These are phyloP conservation scores for Atractosteus spatula DNA, from an alignment of 2,113 vertebrate species.

Conservation along the genomic window DNA sequence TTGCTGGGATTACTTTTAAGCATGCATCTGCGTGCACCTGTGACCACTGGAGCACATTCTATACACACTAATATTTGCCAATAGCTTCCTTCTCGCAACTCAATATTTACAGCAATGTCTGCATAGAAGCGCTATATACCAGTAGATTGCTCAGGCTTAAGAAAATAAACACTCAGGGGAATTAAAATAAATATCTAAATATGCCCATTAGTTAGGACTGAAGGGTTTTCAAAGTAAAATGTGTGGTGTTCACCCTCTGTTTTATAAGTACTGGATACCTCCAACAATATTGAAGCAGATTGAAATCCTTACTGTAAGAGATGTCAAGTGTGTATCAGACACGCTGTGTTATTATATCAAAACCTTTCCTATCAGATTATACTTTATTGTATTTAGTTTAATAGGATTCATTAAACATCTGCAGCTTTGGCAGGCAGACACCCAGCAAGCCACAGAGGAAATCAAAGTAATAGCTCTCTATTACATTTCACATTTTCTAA, in stretches of 20 bases:
- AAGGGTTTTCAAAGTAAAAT: not conserved
- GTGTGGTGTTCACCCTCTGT: not conserved
- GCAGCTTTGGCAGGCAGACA: constrained; percentile 39
- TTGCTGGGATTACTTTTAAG: too few species aligned
- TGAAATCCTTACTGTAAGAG: constrained; percentile 12
- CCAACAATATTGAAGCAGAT: constrained; percentile 27
- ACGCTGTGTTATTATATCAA: constrained; percentile 37
- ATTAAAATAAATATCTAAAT: not conserved
- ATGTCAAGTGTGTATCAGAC: constrained; percentile 37
- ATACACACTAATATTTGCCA: too few species aligned
- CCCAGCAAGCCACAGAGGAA: constrained; percentile 59
- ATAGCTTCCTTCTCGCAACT: too few species aligned
- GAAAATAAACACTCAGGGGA: not conserved
- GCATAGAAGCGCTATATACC: not conserved
- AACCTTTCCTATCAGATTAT: constrained; percentile 56
- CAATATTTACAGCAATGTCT: too few species aligned
- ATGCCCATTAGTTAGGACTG: not conserved
- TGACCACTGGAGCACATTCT: too few species aligned
- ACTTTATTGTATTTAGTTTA: constrained; percentile 60
- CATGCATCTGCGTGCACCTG: too few species aligned
- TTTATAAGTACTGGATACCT: constrained; percentile 14
- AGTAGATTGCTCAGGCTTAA: not conserved
- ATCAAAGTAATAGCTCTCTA: constrained; percentile 62
- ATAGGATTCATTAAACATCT: constrained; percentile 65
- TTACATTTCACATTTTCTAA: constrained; percentile 57